Evolutionary conservation across 2,797 vertebrate species (phyloP).

Genomic region (Protosalanx chinensis): DNA sequence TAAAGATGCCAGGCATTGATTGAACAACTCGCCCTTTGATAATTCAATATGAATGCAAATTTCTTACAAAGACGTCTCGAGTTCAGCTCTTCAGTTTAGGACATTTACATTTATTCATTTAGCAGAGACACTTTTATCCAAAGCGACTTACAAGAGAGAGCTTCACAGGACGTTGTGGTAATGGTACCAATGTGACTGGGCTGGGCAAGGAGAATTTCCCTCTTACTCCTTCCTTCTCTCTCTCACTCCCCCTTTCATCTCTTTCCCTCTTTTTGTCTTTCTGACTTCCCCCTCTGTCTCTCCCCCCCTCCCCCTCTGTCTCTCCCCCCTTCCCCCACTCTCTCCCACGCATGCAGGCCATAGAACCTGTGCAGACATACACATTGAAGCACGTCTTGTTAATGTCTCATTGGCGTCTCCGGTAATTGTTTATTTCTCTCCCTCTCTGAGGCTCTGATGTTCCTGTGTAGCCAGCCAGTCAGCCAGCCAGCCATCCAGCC

Average conservation of each 20-base stretch:
- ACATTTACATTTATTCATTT: background rate
- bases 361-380: background rate
- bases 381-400: background rate
- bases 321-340: background rate
- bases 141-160: background rate
- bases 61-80: constrained; percentile 12
- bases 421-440: background rate
- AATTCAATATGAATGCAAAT: constrained; percentile 60
- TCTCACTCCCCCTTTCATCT: background rate
- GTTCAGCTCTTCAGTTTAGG: constrained; percentile 33
- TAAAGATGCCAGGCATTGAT: constrained; percentile 45
- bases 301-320: background rate
- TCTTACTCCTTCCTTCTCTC: background rate
- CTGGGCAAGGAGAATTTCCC: background rate
- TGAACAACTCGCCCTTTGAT: constrained; percentile 47
- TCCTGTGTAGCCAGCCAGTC: constrained; percentile 7
- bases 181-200: no score
- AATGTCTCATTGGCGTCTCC: background rate
- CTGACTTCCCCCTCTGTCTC: background rate
- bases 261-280: background rate
- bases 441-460: constrained; percentile 31
- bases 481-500: no score
- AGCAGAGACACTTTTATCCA: no score
- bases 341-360: background rate
- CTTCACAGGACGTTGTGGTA: background rate